Base-by-base conservation (phyloP, 2,888 invertebrate species). In the Sesamia inferens region DNA sequence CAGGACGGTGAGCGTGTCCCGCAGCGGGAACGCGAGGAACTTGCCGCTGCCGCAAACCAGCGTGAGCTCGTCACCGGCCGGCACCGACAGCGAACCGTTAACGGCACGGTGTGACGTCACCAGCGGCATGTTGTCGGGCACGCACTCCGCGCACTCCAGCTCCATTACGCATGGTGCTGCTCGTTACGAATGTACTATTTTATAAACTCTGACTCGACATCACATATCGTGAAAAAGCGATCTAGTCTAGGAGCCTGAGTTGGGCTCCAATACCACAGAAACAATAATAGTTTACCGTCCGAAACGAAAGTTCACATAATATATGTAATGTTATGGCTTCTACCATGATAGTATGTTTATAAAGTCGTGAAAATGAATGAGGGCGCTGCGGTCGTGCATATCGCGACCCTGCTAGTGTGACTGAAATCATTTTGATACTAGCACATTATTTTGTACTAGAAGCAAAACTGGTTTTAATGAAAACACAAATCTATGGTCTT, bases 51-150 rank as follows among this genome's bases (percentile, higher is more conserved):
- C 91, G 88, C 96, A 96, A 77, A 90, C 85, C 81, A 96, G 91
- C 85, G 76, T 54, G 75, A 94, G 78, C 90, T 89, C 90, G 62
- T 86, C 94, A 73, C 95, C 95, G 64, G 83, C 57, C 67, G 86
- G 71, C 78, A 86, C 90, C 7, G 22, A 51, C 79, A 96, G 79
- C 48, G 81, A 47, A 73, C 92, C 90, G 82, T 85, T 83, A 73
- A 69, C 80, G 57, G 92, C 93, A 78, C 88, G 87, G 88, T 92
- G 94, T 7, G 94, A 92, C 87, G 90, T 88, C 91, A 96, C 93
- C 86, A 93, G 85, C 84, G 96, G 95, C 93, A 95, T 93, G 92
- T 94, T 88, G 80, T 96, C 96, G 61, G 96, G 96, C 73, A 95
- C 67, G 89, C 96, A 96, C 88, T 95, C 96, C 71, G 86, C 86